Base-by-base conservation (phyloP, 2,888 invertebrate genomes). In the Syritta pipiens region DNA sequence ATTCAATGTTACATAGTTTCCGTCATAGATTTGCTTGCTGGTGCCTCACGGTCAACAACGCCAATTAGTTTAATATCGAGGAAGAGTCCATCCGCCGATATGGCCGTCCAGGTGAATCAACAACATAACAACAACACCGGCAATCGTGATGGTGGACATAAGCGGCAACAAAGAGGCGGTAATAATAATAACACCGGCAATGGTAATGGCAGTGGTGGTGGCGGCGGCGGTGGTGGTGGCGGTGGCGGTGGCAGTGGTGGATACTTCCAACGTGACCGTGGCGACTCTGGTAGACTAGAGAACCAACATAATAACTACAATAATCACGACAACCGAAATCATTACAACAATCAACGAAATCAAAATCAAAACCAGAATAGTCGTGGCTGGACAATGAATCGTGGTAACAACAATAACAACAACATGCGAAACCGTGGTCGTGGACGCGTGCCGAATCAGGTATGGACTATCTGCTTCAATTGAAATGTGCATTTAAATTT, bases 71-170 rank as follows among this genome's bases (percentile, higher is more conserved):
- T 92, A 30, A 90, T 91, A 30, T 93, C 93, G 81, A 92, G 95
- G 85, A 96, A 95, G 89, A 96, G 96, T 83, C 95, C 96, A 55
- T 95, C 96, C 1, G 92, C 93, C 83, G 97, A 97, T 88, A 95
- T 96, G 89, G 93, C 94, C 81, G 93, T 94, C 44, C 96, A 96
- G 90, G 94, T 91, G 30, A 85, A 85, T 82, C 85, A 85, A 82
- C 86, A 86, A 81, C 84, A 85, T 20, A 49, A 81, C 65, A 81
- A 83, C 44, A 83, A 75, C 81, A 83, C 90, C 89, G 85, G 86
- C 83, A 89, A 85, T 85, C 88, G 88, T 84, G 88, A 87, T 86
- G 87, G 86, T 83, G 85, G 86, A 81, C 85, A 85, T 84, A 86
- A 86, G 60, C 84, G 63, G 69, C 81, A 69, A 63, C 83, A 83